These are phyloP conservation scores for Mallotus villosus DNA, from an alignment of 2,797 vertebrate species.

Conservation along the genomic window DNA sequence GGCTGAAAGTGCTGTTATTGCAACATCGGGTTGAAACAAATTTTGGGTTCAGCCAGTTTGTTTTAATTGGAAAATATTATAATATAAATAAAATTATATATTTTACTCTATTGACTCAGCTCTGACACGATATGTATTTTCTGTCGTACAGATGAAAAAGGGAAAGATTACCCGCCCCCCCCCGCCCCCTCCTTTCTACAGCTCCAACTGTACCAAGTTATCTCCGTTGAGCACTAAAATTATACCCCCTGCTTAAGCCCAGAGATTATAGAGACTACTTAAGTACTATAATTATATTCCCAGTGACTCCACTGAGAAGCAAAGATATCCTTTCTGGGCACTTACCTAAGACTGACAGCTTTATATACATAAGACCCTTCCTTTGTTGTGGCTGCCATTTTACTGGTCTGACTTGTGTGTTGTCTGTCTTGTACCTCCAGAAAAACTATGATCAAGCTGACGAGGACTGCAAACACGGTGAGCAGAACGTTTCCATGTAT, in stretches of 20 bases:
- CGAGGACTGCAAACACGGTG: conserved; percentile 98
- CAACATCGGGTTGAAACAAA: too few species aligned
- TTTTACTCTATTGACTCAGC: neutral
- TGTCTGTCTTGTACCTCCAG: conserved; percentile 68
- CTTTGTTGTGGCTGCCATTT: conserved; percentile 29
- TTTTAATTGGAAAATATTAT: too few species aligned
- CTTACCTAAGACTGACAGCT: conserved; percentile 19
- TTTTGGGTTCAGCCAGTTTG: too few species aligned
- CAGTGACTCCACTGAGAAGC: conserved; percentile 27
- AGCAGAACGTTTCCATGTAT: conserved; percentile 58
- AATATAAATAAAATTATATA: too few species aligned
- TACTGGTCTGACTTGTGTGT: conserved; percentile 3
- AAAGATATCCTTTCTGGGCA: conserved; percentile 36
- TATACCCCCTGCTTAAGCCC: conserved; percentile 40
- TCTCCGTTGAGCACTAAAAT: conserved; percentile 39
- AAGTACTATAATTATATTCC: conserved; percentile 49
- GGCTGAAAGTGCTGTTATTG: too few species aligned
- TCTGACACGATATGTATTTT: neutral
- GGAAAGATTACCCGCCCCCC: neutral
- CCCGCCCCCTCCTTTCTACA: neutral
- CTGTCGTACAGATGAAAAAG: neutral
- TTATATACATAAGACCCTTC: conserved; percentile 17
- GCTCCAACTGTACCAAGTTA: conserved; percentile 12
- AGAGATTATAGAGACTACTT: conserved; percentile 45
- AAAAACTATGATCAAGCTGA: conserved; percentile 99